These are phyloP conservation scores for Sphenopsis melanotis DNA, from an alignment of 2,797 vertebrate genomes.

Conservation along the genomic window DNA sequence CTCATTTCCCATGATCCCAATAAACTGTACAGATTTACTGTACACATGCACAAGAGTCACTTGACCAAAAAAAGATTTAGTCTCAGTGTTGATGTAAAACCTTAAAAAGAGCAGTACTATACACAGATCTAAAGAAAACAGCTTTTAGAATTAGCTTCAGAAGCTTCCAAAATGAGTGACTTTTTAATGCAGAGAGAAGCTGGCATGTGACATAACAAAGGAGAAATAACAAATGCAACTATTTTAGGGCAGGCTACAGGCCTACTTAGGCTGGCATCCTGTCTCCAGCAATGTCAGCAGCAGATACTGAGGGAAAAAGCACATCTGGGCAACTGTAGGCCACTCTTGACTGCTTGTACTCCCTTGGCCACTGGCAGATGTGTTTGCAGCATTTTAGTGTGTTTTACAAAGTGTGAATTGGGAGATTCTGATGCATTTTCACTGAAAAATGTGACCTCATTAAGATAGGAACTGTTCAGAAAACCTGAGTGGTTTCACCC, in stretches of 20 bases:
- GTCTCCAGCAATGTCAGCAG: neutral
- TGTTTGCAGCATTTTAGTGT: neutral
- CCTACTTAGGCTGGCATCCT: neutral
- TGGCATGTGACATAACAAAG: neutral
- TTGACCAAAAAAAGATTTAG: neutral
- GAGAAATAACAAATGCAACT: neutral
- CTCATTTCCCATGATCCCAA: neutral
- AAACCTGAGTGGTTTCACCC: neutral
- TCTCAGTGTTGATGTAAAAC: rapidly evolving
- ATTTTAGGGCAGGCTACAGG: neutral
- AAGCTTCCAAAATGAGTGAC: neutral
- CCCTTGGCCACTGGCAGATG: neutral
- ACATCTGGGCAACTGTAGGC: neutral
- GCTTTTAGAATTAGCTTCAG: neutral
- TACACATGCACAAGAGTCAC: neutral
- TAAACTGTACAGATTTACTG: neutral
- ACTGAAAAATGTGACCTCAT: neutral
- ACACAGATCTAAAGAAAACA: neutral
- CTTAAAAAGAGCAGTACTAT: neutral
- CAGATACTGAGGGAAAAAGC: neutral
- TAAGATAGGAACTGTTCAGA: neutral
- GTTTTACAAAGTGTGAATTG: neutral
- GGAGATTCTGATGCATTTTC: neutral
- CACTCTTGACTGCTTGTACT: neutral
- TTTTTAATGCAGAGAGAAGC: neutral